These are phyloP conservation scores for Lamellibrachia columna DNA, from an alignment of 2,888 invertebrate species.

Conservation along the genomic window DNA sequence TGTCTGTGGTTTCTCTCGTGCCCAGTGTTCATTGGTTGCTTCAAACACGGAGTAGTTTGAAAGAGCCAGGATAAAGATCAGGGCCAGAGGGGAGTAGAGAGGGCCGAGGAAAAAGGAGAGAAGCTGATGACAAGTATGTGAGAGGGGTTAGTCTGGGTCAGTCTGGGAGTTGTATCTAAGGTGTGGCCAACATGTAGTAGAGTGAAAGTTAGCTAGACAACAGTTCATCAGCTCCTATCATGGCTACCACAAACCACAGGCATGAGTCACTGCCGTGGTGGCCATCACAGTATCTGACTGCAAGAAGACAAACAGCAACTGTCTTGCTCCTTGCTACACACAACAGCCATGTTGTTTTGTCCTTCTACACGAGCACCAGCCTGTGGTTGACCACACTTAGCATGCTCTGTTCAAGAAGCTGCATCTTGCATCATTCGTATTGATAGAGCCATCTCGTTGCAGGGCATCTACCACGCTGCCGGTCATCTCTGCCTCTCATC, in stretches of 20 bases:
- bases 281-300: background rate
- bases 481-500: background rate
- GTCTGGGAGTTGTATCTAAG: background rate
- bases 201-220: background rate
- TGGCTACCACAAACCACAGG: background rate
- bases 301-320: background rate
- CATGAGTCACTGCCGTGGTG: background rate
- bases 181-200: too few species aligned
- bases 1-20: background rate
- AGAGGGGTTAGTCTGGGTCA: background rate
- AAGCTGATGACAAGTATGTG: constrained; percentile 6
- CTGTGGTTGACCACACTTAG: background rate
- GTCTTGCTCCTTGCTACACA: background rate
- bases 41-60: background rate
- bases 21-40: background rate
- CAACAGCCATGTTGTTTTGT: background rate
- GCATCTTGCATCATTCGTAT: background rate
- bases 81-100: background rate
- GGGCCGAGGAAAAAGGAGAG: background rate
- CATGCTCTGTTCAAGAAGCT: background rate
- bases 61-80: background rate
- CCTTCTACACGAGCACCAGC: background rate
- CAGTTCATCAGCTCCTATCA: background rate
- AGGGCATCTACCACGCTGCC: background rate
- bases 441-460: background rate